Conservation (phyloP, 2,888 invertebrate species). For the Epirrhoe tristata region DNA sequence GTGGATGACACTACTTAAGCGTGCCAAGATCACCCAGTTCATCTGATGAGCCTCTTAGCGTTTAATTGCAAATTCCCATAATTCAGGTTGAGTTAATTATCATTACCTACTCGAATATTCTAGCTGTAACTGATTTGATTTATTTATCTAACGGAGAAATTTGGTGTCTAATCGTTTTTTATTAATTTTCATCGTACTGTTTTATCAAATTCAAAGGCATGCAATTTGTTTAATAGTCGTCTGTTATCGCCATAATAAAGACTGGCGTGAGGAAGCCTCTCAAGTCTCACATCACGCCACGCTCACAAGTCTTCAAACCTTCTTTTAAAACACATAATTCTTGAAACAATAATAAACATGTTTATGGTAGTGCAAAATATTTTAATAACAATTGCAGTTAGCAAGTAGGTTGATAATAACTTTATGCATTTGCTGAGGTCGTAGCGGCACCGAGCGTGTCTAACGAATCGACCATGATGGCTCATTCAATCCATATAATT, state of each 20-base stretch:
- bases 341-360: neutral
- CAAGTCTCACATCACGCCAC: slow-evolving; percentile 9
- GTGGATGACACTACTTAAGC: slow-evolving; percentile 57
- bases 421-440: slow-evolving; percentile 48
- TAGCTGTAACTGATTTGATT: slow-evolving; percentile 9
- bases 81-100: slow-evolving; percentile 38
- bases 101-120: slow-evolving; percentile 13
- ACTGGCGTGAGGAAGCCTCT: neutral
- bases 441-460: slow-evolving; percentile 58
- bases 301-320: slow-evolving; percentile 2
- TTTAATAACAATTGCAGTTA: slow-evolving; percentile 8
- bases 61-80: slow-evolving; percentile 54
- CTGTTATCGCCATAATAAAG: slow-evolving; percentile 4
- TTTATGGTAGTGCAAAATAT: neutral
- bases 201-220: slow-evolving; percentile 13
- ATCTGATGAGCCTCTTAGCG: slow-evolving; percentile 51
- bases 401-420: slow-evolving; percentile 19
- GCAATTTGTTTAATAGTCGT: slow-evolving; percentile 8
- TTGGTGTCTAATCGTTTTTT: neutral
- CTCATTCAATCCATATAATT: slow-evolving; percentile 55
- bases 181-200: neutral
- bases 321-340: slow-evolving; percentile 1
- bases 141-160: neutral
- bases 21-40: slow-evolving; percentile 69
- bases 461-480: slow-evolving; percentile 56